Evolutionary conservation across 2,113 vertebrate species (phyloP).

Genomic region (Megaptera novaeangliae): DNA sequence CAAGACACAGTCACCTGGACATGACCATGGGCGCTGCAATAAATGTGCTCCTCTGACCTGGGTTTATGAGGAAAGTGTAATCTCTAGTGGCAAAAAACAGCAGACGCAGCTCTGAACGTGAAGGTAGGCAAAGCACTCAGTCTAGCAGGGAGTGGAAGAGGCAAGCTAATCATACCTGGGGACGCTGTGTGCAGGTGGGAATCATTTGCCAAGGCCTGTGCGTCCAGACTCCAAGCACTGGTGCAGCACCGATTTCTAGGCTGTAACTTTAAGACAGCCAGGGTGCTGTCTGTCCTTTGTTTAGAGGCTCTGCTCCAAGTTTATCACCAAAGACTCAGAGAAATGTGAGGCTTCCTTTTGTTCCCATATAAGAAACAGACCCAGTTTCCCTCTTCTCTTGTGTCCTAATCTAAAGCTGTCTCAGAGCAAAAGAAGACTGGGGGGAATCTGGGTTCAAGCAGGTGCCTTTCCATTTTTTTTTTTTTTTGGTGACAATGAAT

Average conservation of each 20-base stretch:
- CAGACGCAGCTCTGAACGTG: not conserved
- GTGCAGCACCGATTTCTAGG: fast-evolving
- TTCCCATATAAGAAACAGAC: not conserved
- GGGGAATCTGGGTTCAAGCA: not conserved
- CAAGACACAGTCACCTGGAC: no score
- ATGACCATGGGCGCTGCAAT: fast-evolving
- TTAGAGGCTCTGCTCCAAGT: not conserved
- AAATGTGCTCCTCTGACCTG: not conserved
- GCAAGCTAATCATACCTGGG: fast-evolving
- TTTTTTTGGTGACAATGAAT: not conserved
- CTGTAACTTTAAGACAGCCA: not conserved
- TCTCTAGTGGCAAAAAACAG: not conserved
- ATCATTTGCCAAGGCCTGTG: not conserved
- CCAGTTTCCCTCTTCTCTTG: not conserved
- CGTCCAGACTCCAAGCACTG: no score
- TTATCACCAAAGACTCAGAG: not conserved
- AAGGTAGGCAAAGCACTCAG: not conserved
- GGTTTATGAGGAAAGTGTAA: not conserved
- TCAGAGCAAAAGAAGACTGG: not conserved
- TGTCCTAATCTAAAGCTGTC: not conserved
- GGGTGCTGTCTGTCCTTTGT: not conserved
- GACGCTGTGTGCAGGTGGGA: not conserved
- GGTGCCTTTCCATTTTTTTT: not conserved
- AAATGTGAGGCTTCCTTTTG: not conserved
- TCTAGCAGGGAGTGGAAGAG: not conserved